Percentiles rank a stretch among this genome's conserved stretches.
Evolutionary conservation across 1,140 invertebrate species (phyloP).

Genomic region (Drosophila insularis): DNA sequence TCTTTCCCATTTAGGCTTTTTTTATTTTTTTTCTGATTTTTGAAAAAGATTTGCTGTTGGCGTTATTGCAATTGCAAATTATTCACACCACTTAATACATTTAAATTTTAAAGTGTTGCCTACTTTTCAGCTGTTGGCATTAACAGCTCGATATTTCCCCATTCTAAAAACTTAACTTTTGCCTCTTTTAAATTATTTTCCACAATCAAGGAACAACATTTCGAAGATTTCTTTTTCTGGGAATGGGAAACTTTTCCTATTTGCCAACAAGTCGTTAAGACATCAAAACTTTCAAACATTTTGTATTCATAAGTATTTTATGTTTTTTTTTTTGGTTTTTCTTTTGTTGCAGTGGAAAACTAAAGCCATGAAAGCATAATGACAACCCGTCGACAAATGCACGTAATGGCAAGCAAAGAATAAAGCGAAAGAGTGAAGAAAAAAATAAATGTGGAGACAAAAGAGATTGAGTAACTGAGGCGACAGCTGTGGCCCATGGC

Average conservation of each 20-base stretch:
- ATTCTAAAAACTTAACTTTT: not conserved
- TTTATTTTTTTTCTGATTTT: too few relatives aligned
- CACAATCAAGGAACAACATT: conserved; percentile 40
- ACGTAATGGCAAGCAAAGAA: conserved; percentile 48
- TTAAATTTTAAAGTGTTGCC: conserved; percentile 20
- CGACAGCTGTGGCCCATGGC: conserved; percentile 21
- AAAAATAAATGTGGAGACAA: not conserved
- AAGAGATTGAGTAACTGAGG: conserved; percentile 1
- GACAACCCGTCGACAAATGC: conserved; percentile 63
- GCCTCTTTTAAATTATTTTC: not conserved
- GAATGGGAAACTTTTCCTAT: conserved; percentile 53
- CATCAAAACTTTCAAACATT: conserved; percentile 33
- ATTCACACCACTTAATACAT: too few relatives aligned
- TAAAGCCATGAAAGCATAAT: conserved; percentile 73
- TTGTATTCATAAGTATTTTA: conserved; percentile 55
- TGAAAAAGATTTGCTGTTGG: too few relatives aligned
- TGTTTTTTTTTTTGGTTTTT: conserved; percentile 30
- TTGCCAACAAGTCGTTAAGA: conserved; percentile 61
- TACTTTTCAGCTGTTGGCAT: conserved; percentile 19
- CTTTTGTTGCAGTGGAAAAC: conserved; percentile 54
- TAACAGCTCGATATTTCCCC: not conserved
- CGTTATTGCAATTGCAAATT: too few relatives aligned
- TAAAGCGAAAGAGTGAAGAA: conserved; percentile 21
- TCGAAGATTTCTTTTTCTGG: conserved; percentile 21
- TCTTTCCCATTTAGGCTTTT: too few relatives aligned